Evolutionary conservation across 1,140 invertebrate species (phyloP).

Genomic region (Drosophila prosaltans): DNA sequence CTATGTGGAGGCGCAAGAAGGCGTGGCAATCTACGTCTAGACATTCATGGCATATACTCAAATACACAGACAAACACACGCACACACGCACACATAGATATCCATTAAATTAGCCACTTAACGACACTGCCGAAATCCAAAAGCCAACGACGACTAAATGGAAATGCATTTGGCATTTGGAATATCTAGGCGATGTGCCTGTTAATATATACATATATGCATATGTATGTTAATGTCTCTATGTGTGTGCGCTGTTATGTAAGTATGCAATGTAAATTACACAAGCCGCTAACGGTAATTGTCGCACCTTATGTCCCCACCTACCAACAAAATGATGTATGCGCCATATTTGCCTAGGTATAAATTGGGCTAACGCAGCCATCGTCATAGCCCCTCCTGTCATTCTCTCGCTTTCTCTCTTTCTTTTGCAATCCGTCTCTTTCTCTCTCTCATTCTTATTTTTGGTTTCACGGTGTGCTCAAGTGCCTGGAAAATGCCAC

Average conservation of each 20-base stretch:
- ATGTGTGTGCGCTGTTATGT: not conserved
- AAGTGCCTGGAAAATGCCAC: constrained; percentile 77
- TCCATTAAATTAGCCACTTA: constrained; percentile 48
- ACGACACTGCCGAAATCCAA: constrained; percentile 5
- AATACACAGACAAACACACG: constrained; percentile 3
- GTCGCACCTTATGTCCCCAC: constrained; percentile 42
- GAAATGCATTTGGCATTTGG: constrained; percentile 24
- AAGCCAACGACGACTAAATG: constrained; percentile 22
- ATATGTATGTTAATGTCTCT: not conserved
- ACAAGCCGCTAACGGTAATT: constrained; percentile 74
- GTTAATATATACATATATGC: not conserved
- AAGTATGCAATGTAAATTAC: constrained; percentile 68
- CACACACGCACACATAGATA: constrained; percentile 2
- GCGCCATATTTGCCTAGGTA: constrained; percentile 72
- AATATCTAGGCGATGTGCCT: constrained; percentile 13
- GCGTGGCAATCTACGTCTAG: constrained; percentile 36
- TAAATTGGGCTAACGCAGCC: constrained; percentile 47
- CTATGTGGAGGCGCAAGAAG: constrained; percentile 13
- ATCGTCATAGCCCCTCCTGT: too few relatives aligned
- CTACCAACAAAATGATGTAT: constrained; percentile 58
- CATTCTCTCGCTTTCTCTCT: too few relatives aligned
- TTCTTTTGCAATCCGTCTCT: not conserved
- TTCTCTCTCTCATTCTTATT: not conserved
- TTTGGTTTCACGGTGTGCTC: constrained; percentile 47
- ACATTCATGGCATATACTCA: constrained; percentile 2